Conservation (phyloP, 37 sponge, comb jelly and placozoan species). For the Beroe forskalii region DNA sequence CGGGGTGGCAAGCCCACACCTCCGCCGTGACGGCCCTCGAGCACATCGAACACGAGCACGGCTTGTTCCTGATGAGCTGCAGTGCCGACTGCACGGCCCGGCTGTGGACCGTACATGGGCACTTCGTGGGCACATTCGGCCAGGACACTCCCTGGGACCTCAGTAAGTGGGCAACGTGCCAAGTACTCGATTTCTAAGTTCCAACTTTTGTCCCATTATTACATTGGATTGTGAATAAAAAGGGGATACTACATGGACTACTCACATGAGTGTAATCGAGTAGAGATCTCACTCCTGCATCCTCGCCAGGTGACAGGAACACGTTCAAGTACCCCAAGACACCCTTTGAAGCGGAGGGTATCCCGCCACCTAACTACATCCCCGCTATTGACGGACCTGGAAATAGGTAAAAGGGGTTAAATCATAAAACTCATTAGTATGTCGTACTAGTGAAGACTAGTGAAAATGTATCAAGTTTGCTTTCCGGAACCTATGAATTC, state of each 20-base stretch:
- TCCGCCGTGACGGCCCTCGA: slow-evolving; percentile 76
- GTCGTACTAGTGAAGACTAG: too few species aligned
- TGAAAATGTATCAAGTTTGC: too few species aligned
- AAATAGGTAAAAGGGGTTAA: slow-evolving; percentile 7
- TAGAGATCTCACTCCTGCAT: too few species aligned
- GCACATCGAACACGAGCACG: slow-evolving; percentile 67
- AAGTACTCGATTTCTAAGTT: too few species aligned
- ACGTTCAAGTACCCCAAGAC: slow-evolving; percentile 52
- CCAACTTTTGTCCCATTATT: too few species aligned
- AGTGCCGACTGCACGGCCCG: slow-evolving; percentile 84
- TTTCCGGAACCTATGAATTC: too few species aligned
- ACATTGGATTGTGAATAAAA: too few species aligned
- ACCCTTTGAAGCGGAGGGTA: slow-evolving; percentile 58
- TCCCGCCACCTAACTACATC: slow-evolving; percentile 19
- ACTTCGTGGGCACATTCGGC: slow-evolving; percentile 93
- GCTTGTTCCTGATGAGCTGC: slow-evolving; percentile 74
- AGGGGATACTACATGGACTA: too few species aligned
- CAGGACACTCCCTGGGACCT: slow-evolving; percentile 68
- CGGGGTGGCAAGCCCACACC: slow-evolving; percentile 73
- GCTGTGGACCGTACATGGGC: slow-evolving; percentile 86
- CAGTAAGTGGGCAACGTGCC: not conserved
- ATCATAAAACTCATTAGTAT: not conserved
- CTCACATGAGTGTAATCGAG: too few species aligned
- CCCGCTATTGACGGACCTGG: slow-evolving; percentile 32
- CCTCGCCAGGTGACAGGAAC: slow-evolving; percentile 17